These are phyloP conservation scores for Mesopsocus fuscifrons DNA, from an alignment of 2,888 invertebrate genomes.

Conservation along the genomic window DNA sequence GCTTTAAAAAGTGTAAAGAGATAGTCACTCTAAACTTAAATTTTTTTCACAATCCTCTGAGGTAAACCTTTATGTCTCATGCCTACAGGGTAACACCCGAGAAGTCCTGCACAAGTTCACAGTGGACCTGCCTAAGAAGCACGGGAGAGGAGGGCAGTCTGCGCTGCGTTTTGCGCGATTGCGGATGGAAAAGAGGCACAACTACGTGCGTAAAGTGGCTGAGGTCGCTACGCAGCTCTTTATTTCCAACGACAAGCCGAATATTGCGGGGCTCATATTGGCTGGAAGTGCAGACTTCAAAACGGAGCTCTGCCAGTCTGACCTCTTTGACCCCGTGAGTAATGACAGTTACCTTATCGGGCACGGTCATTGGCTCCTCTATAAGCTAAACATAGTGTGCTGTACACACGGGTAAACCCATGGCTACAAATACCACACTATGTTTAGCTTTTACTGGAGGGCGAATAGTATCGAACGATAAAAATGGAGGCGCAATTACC, in stretches of 20 bases:
- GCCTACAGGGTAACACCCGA: constrained; percentile 77
- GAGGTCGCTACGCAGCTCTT: constrained; percentile 93
- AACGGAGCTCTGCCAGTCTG: constrained; percentile 97
- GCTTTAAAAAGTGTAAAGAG: too few relatives aligned
- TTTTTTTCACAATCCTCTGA: too few relatives aligned
- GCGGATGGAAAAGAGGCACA: constrained; percentile 98
- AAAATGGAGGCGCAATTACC: too few relatives aligned
- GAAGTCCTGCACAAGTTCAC: constrained; percentile 93
- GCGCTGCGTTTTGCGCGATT: constrained; percentile 98
- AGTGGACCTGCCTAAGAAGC: constrained; percentile 97
- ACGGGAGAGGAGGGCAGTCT: constrained; percentile 99
- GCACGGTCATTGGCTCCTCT: too few relatives aligned
- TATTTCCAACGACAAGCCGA: constrained; percentile 93
- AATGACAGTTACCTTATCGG: constrained; percentile 9
- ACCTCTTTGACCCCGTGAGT: constrained; percentile 98
- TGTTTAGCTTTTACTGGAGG: too few relatives aligned
- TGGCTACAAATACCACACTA: constrained; percentile 9
- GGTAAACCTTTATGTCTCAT: too few relatives aligned
- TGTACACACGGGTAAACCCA: neutral
- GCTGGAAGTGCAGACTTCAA: constrained; percentile 99
- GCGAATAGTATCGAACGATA: too few relatives aligned
- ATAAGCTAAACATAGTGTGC: too few relatives aligned
- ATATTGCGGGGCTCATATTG: constrained; percentile 90
- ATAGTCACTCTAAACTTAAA: too few relatives aligned
- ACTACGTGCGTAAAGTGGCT: constrained; percentile 96